Evolutionary conservation across 1,140 invertebrate genomes (phyloP), one percentile per base, ranked within the genome.

Genomic region (Diuraphis noxia): DNA sequence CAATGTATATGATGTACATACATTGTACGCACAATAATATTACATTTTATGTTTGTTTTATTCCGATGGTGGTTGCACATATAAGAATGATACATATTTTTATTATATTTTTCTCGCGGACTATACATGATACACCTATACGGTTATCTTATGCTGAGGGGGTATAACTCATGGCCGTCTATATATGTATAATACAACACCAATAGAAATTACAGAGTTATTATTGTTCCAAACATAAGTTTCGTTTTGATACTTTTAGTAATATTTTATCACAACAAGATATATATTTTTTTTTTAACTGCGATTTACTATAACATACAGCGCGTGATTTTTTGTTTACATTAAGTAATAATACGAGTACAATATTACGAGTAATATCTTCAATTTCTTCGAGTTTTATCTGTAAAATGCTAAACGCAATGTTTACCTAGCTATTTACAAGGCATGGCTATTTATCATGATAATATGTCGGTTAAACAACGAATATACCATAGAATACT

Each of bases 401-500:
- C 30, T n/a, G 10, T 13, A 63, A 63, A 63, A 63, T 17, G 13
- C 56, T 63, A 5, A 63, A n/a, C 10, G 30, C 56, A 63, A 13
- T 30, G 30, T 9, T 10, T 63, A 63, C 4, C 30, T 63, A n/a
- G n/a, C n/a, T n/a, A n/a, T n/a, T 63, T 63, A n/a, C 56, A 5
- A 63, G 30, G 30, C 17, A 17, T 63, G 56, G 56, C 30, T 4
- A 63, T 63, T 63, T 63, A 63, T 63, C 56, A 72, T 72, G 30
- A 72, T 72, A 72, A 72, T 72, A 72, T 72, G 56, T 72, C n/a
- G 56, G n/a, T 72, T n/a, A 72, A 72, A 72, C 30, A 72, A 72
- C 56, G n/a, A 56, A 56, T 30, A 56, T 30, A 56, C 9, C 52
- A n/a, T n/a, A 30, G 56, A 72, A 72, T 72, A n/a, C 4, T 9